Percentiles rank a stretch among this genome's conserved stretches.
phyloP scores from a whole-genome alignment of 2,113 vertebrate species.

The Takifugu flavidus region DNA sequence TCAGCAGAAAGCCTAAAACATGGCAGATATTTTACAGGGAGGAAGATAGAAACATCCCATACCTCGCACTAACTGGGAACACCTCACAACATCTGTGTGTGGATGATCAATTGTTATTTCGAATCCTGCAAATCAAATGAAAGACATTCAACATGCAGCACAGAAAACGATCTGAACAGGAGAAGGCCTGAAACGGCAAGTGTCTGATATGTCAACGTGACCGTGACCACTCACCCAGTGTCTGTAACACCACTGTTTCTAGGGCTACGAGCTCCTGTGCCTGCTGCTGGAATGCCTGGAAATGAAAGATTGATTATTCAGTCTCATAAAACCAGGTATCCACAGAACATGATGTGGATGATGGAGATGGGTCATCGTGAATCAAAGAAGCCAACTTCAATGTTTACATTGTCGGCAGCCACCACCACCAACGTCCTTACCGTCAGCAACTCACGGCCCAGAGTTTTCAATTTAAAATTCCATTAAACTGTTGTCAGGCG shows the following conservation, averaged over 20 bases:
- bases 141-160: background rate
- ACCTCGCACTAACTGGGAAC: slow-evolving; percentile 99
- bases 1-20: too few species aligned
- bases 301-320: slow-evolving; percentile 42
- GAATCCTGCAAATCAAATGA: slow-evolving; percentile 88
- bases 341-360: background rate
- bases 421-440: too few species aligned
- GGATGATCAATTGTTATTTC: slow-evolving; percentile 99
- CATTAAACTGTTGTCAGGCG: too few species aligned
- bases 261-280: slow-evolving; percentile 97
- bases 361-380: background rate
- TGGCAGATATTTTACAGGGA: too few species aligned
- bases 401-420: too few species aligned
- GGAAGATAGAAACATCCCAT: slow-evolving; percentile 22
- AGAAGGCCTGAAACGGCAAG: background rate
- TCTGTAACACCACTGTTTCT: slow-evolving; percentile 98
- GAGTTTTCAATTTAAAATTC: too few species aligned
- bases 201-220: background rate
- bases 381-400: too few species aligned
- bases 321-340: background rate
- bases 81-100: slow-evolving; percentile 99
- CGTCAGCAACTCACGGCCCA: too few species aligned
- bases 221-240: slow-evolving; percentile 84
- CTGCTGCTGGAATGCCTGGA: slow-evolving; percentile 95
- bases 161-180: slow-evolving; percentile 10